Conservation (phyloP, 1,140 invertebrate species). For the Aphelenchoides avenae region DNA sequence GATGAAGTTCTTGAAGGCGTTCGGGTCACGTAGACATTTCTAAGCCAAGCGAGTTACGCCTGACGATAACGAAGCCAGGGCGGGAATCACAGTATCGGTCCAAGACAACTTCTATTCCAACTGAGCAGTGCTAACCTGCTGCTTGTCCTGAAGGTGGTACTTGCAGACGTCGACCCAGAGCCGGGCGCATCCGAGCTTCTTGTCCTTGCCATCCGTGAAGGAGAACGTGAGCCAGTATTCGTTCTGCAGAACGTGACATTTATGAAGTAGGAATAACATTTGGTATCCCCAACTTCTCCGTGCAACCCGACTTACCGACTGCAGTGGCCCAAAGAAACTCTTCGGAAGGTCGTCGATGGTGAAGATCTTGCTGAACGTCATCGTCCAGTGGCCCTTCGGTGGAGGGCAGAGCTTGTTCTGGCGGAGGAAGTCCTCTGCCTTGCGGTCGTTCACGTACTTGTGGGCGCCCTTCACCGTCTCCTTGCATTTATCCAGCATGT, state of each 20-base stretch:
- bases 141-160: constrained; percentile 58
- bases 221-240: constrained; percentile 60
- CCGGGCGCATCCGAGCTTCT: constrained; percentile 55
- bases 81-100: no score
- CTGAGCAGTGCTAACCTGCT: constrained; percentile 32
- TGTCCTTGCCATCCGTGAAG: constrained; percentile 58
- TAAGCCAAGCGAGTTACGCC: neutral
- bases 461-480: constrained; percentile 58
- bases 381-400: constrained; percentile 59
- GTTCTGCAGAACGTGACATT: constrained; percentile 38
- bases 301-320: constrained; percentile 42
- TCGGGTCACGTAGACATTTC: constrained; percentile 55
- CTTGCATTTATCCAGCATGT: constrained; percentile 59
- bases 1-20: constrained; percentile 57
- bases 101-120: no score
- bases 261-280: neutral
- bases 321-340: constrained; percentile 58
- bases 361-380: constrained; percentile 59
- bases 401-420: constrained; percentile 55
- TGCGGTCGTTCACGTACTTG: constrained; percentile 53
- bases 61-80: no score
- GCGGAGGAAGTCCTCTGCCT: constrained; percentile 46
- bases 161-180: constrained; percentile 55
- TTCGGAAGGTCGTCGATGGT: constrained; percentile 57
- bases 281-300: neutral